Percentiles rank a stretch among this genome's conserved stretches.
phyloP scores from a whole-genome alignment of 2,888 invertebrate genomes.

The Drosophila rubida region DNA sequence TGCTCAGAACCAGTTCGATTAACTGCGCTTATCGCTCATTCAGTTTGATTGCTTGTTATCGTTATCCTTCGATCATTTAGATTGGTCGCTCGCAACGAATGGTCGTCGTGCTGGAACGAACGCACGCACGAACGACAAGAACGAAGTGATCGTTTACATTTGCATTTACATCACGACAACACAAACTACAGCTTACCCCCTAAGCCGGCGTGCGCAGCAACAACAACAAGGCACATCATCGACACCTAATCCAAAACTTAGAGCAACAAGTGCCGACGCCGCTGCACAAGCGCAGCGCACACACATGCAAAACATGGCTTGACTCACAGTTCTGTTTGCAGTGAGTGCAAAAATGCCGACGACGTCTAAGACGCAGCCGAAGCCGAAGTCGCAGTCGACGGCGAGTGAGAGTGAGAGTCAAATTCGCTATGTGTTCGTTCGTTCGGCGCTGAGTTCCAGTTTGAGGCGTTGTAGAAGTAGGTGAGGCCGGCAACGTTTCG shows the following conservation, averaged over 20 bases:
- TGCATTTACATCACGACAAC: not conserved
- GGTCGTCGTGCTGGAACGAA: not conserved
- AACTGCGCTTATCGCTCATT: not conserved
- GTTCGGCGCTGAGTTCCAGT: conserved; percentile 40
- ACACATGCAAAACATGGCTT: conserved; percentile 28
- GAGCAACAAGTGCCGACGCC: conserved; percentile 54
- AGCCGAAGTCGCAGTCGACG: conserved; percentile 9
- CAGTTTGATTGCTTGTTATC: not conserved
- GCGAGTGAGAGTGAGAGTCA: conserved; percentile 45
- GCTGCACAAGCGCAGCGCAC: conserved; percentile 9
- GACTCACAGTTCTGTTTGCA: conserved; percentile 30
- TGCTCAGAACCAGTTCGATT: not conserved
- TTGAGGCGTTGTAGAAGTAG: conserved; percentile 57
- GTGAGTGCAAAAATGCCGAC: not conserved
- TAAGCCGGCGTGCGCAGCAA: conserved; percentile 45
- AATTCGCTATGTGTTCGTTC: conserved; percentile 12
- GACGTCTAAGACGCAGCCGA: not conserved
- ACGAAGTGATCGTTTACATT: not conserved
- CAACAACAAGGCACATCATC: not conserved
- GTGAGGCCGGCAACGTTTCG: conserved; percentile 65
- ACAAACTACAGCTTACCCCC: conserved; percentile 50
- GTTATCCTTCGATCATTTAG: not conserved
- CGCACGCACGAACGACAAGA: not conserved
- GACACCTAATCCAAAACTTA: conserved; percentile 25
- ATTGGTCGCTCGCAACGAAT: not conserved